Percentiles rank a stretch among this genome's conserved stretches.
Evolutionary conservation across 30 jellyfish, hydroid and myxozoan species (phyloP).

Genomic region (Hydractinia symbiolongicarpus): DNA sequence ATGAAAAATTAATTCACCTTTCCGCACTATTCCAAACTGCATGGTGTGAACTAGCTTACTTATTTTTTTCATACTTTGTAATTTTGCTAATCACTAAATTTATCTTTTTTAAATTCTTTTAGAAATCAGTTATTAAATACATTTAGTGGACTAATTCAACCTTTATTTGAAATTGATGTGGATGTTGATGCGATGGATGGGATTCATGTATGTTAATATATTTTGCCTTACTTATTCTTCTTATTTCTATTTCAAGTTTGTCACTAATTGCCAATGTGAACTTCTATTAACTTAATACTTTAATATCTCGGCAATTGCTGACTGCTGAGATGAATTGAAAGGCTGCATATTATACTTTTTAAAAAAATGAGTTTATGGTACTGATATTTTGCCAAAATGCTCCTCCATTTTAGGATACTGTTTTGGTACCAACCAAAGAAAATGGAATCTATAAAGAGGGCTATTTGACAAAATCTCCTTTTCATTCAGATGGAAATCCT

Average conservation of each 20-base stretch:
- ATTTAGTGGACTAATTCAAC: background rate
- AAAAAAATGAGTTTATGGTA: background rate
- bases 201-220: conserved; percentile 46
- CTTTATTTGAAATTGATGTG: conserved; percentile 69
- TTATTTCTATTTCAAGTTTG: background rate
- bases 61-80: too few relatives aligned
- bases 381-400: background rate
- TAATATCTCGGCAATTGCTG: too few relatives aligned
- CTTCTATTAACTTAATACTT: too few relatives aligned
- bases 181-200: conserved; percentile 90
- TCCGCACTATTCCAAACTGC: too few relatives aligned
- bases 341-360: background rate
- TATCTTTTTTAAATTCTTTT: too few relatives aligned
- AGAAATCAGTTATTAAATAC: too few relatives aligned
- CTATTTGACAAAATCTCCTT: conserved; percentile 92
- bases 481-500: conserved; percentile 92
- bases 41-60: too few relatives aligned
- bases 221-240: background rate
- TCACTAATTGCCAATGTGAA: too few relatives aligned
- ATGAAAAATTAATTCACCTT: too few relatives aligned
- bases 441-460: conserved; percentile 97
- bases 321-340: too few relatives aligned
- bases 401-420: conserved; percentile 48
- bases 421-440: conserved; percentile 74
- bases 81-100: too few relatives aligned